phyloP scores from a whole-genome alignment of 1,140 invertebrate genomes.

The Centruroides vittatus region DNA sequence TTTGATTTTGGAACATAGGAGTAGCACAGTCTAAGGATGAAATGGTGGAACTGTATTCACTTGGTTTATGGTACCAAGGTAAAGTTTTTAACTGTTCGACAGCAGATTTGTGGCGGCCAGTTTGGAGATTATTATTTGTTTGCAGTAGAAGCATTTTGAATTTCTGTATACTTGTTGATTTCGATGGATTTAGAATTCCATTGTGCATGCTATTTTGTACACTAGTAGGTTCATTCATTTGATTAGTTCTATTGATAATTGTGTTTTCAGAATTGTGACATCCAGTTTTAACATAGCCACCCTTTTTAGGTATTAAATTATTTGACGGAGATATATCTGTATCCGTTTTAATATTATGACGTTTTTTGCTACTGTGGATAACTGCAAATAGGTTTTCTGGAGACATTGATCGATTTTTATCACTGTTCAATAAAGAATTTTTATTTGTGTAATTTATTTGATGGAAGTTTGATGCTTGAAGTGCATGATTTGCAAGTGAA shows the following conservation, averaged over 20 bases:
- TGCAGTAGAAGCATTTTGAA: constrained; percentile 65
- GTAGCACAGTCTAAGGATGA: too few species aligned
- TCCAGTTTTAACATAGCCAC: constrained; percentile 30
- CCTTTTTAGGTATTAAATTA: constrained; percentile 22
- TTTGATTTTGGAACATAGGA: too few species aligned
- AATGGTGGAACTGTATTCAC: too few species aligned
- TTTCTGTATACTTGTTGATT: constrained; percentile 35
- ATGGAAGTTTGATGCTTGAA: too few species aligned
- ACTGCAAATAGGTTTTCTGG: constrained; percentile 19
- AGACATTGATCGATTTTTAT: constrained; percentile 1
- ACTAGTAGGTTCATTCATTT: not conserved
- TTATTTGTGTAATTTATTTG: too few species aligned
- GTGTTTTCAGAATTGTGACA: not conserved
- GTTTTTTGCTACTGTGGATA: constrained; percentile 22
- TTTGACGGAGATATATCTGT: constrained; percentile 11
- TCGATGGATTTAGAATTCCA: constrained; percentile 29
- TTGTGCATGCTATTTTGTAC: not conserved
- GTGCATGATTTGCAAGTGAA: too few species aligned
- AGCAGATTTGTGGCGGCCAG: constrained; percentile 48
- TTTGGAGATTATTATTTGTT: constrained; percentile 36
- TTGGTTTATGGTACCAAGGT: not conserved
- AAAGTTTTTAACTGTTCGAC: constrained; percentile 65
- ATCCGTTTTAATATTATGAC: constrained; percentile 19
- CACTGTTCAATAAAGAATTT: too few species aligned
- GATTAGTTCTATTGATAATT: not conserved